phyloP scores from a whole-genome alignment of 1,140 invertebrate species.

The Cepaea nemoralis region DNA sequence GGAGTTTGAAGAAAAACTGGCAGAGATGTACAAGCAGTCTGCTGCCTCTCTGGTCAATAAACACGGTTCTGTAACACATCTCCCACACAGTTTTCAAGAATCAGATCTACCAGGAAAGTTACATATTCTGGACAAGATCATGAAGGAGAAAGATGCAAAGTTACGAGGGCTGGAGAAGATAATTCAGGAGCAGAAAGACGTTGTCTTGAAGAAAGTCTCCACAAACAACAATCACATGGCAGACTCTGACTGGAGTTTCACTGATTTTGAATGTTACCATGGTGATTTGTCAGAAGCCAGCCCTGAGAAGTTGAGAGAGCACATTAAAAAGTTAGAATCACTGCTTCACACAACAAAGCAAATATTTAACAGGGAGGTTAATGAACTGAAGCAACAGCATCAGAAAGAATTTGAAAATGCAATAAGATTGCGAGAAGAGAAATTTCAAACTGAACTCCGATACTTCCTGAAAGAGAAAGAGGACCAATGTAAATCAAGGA shows the following conservation, averaged over 20 bases:
- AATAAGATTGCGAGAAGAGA: conserved; percentile 4
- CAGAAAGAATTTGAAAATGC: conserved; percentile 27
- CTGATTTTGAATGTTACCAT: too few species aligned
- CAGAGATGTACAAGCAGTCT: not conserved
- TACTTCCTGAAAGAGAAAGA: conserved; percentile 34
- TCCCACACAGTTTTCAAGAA: not conserved
- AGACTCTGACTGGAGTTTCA: too few species aligned
- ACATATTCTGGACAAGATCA: not conserved
- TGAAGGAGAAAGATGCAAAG: not conserved
- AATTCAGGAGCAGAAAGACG: not conserved
- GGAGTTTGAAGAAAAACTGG: not conserved
- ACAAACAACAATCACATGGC: too few species aligned
- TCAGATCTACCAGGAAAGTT: not conserved
- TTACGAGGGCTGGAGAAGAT: not conserved
- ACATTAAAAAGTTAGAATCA: not conserved
- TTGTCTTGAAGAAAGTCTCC: too few species aligned
- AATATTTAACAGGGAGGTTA: not conserved
- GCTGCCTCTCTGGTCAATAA: not conserved
- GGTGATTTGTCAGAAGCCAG: not conserved
- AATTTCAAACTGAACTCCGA: conserved; percentile 21
- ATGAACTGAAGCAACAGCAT: conserved; percentile 8
- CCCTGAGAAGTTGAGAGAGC: not conserved
- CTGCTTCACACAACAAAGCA: not conserved
- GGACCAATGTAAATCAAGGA: not conserved
- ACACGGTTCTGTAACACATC: not conserved